Evolutionary conservation across 1,140 invertebrate species (phyloP).

Genomic region (Aleiodes sp.): DNA sequence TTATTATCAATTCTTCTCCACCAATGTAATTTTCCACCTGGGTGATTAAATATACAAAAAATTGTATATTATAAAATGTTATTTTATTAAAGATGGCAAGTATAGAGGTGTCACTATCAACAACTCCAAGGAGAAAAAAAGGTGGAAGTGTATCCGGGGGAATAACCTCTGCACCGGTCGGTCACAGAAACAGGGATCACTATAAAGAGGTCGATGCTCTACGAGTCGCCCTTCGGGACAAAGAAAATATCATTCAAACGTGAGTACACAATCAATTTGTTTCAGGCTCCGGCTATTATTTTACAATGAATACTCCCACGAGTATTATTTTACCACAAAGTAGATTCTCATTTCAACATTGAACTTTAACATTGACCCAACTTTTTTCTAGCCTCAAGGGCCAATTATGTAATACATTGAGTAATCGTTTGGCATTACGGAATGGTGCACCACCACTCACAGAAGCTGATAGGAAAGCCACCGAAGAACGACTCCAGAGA

Average conservation of each 20-base stretch:
- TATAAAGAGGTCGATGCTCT: constrained; percentile 76
- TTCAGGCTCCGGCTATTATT: not conserved
- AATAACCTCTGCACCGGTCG: constrained; percentile 55
- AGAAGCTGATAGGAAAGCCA: constrained; percentile 71
- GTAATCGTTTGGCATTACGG: constrained; percentile 60
- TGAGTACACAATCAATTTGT: constrained; percentile 39
- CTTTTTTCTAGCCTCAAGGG: constrained; percentile 68
- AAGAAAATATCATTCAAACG: constrained; percentile 84
- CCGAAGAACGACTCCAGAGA: constrained; percentile 74
- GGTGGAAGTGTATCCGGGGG: constrained; percentile 69
- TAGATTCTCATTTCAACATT: not conserved
- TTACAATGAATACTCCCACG: not conserved
- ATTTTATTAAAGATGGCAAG: constrained; percentile 78
- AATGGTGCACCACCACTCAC: constrained; percentile 61
- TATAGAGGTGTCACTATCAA: constrained; percentile 82
- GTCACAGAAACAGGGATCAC: constrained; percentile 63
- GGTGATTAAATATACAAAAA: not conserved
- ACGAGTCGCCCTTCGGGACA: constrained; percentile 77
- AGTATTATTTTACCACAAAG: not conserved
- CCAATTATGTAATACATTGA: constrained; percentile 71
- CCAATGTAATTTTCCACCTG: not conserved
- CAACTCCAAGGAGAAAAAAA: constrained; percentile 70
- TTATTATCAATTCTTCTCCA: not conserved
- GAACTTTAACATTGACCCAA: not conserved
- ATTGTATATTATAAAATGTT: not conserved